Conservation (phyloP, 1,140 invertebrate species). For the Drosophila oshimai region DNA sequence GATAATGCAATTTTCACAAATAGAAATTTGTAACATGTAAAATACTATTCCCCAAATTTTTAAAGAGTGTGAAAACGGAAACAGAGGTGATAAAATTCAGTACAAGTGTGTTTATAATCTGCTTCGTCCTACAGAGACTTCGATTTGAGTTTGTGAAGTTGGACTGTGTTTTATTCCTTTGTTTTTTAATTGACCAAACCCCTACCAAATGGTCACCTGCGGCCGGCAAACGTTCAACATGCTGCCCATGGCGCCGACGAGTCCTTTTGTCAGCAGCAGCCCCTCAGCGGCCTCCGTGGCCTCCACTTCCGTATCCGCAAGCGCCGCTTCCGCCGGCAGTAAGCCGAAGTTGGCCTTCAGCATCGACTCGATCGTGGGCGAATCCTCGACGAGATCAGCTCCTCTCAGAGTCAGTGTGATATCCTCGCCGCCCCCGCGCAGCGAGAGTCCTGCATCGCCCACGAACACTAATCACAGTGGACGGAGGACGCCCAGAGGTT, state of each 20-base stretch:
- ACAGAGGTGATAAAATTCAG: neutral
- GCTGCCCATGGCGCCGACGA: constrained; percentile 82
- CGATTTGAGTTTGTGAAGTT: neutral
- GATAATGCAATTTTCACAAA: no score
- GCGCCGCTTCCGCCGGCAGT: constrained; percentile 81
- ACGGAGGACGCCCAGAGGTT: constrained; percentile 50
- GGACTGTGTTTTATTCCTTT: neutral
- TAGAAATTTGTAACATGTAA: neutral
- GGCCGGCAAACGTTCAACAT: constrained; percentile 78
- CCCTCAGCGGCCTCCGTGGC: constrained; percentile 34
- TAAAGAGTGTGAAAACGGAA: neutral
- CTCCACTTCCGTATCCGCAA: constrained; percentile 16
- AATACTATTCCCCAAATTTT: neutral
- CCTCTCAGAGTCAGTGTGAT: constrained; percentile 60
- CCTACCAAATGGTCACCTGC: constrained; percentile 81
- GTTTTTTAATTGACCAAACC: constrained; percentile 10
- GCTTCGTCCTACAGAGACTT: constrained; percentile 18
- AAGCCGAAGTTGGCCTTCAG: constrained; percentile 97
- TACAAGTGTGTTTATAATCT: neutral
- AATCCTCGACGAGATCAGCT: constrained; percentile 55
- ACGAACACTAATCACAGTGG: constrained; percentile 13
- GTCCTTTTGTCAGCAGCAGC: constrained; percentile 67
- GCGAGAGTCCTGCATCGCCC: constrained; percentile 61
- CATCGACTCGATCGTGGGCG: constrained; percentile 96
- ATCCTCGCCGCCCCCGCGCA: constrained; percentile 59